Evolutionary conservation across 2,888 invertebrate species (phyloP).

Genomic region (Tortricodes alternella): DNA sequence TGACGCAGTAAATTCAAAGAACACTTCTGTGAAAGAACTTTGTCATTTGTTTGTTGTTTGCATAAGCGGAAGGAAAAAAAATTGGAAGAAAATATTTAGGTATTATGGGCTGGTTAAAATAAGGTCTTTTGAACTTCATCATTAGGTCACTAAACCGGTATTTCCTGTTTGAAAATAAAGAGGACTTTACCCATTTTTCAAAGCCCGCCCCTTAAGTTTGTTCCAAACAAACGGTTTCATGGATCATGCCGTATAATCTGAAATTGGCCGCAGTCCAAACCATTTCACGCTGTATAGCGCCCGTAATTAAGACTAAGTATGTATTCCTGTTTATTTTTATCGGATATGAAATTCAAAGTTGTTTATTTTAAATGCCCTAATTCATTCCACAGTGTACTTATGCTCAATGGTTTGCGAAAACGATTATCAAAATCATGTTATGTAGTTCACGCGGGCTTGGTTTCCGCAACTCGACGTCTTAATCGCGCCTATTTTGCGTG

Average conservation of each 20-base stretch:
- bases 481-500: too few relatives aligned
- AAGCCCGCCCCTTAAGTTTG: neutral
- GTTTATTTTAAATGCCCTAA: conserved; percentile 2
- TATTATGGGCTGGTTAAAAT: neutral
- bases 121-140: neutral
- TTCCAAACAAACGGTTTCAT: neutral
- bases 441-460: too few relatives aligned
- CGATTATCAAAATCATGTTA: too few relatives aligned
- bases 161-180: neutral
- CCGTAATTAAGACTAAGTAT: conserved; percentile 19
- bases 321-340: conserved; percentile 24
- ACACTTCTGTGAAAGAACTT: too few relatives aligned
- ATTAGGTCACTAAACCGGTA: conserved; percentile 14
- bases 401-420: too few relatives aligned
- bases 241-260: neutral
- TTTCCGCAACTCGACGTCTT: too few relatives aligned
- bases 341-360: neutral
- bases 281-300: conserved; percentile 5
- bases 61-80: neutral
- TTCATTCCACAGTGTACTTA: neutral
- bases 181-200: neutral
- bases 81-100: neutral
- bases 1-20: too few relatives aligned
- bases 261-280: conserved; percentile 22
- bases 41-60: too few relatives aligned